A percentile compares a stretch with the other conserved stretches of the same genome.
phyloP scores from a whole-genome alignment of 2,888 invertebrate genomes.

The Metacarcinus magister region DNA sequence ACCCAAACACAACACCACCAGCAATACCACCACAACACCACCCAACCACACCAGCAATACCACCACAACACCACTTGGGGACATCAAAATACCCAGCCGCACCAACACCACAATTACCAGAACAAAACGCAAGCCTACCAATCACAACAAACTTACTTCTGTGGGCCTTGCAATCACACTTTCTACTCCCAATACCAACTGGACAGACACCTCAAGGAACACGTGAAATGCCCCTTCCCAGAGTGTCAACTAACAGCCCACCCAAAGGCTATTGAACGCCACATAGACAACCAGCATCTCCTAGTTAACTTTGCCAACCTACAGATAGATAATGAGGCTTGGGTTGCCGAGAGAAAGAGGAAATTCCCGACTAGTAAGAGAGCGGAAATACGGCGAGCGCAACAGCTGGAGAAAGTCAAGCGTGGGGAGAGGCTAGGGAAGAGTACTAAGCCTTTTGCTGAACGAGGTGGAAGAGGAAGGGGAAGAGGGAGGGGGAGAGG shows the following conservation, averaged over 20 bases:
- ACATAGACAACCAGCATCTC: conserved; percentile 85
- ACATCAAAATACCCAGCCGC: not conserved
- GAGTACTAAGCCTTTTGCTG: conserved; percentile 67
- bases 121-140: not conserved
- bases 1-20: not conserved
- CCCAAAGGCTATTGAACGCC: conserved; percentile 85
- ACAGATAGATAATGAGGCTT: conserved; percentile 78
- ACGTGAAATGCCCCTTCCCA: conserved; percentile 84
- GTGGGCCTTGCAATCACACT: conserved; percentile 85
- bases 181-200: conserved; percentile 84
- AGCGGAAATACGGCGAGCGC: conserved; percentile 75
- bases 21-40: conserved; percentile 27
- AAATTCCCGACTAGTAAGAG: conserved; percentile 74
- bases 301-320: conserved; percentile 79
- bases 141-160: conserved; percentile 80
- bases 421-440: conserved; percentile 72
- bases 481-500: not conserved
- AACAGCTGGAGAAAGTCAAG: conserved; percentile 75
- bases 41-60: conserved; percentile 13
- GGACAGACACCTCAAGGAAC: conserved; percentile 84
- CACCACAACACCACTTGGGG: not conserved
- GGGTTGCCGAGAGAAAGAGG: conserved; percentile 79
- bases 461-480: not conserved
- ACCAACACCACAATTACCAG: not conserved
- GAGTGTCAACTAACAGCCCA: conserved; percentile 85